Conservation (phyloP, 2,797 vertebrate genomes). For the Leptatherina wallacei region DNA sequence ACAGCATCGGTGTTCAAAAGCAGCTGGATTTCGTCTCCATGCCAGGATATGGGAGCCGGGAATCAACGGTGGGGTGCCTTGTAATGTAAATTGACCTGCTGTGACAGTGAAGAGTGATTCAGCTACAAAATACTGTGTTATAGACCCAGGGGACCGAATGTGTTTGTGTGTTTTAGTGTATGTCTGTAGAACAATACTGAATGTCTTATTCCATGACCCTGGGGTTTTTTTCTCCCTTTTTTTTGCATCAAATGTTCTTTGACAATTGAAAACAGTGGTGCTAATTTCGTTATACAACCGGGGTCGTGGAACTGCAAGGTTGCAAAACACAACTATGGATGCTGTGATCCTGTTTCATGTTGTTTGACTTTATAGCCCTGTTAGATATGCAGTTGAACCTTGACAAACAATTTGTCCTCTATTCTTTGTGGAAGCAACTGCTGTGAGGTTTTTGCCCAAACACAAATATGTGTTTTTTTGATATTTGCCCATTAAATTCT, state of each 20-base stretch:
- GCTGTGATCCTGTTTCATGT: slow-evolving; percentile 22
- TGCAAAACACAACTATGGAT: slow-evolving; percentile 12
- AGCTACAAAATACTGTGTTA: slow-evolving; percentile 62
- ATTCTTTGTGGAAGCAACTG: neutral
- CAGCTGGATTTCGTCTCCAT: slow-evolving; percentile 41
- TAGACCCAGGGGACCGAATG: slow-evolving; percentile 52
- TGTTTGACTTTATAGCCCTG: slow-evolving; percentile 7
- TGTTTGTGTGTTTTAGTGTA: slow-evolving; percentile 24
- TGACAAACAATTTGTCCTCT: slow-evolving; percentile 18
- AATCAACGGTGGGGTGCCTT: slow-evolving; percentile 59
- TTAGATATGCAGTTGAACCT: slow-evolving; percentile 29
- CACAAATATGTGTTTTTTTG: slow-evolving; percentile 1
- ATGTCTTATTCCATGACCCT: slow-evolving; percentile 60
- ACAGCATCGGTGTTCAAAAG: slow-evolving; percentile 32
- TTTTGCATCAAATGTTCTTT: slow-evolving; percentile 57
- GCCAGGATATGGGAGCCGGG: slow-evolving; percentile 50
- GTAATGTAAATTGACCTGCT: slow-evolving; percentile 78
- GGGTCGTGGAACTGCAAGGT: slow-evolving; percentile 13
- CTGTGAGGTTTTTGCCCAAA: neutral
- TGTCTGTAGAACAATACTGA: slow-evolving; percentile 40
- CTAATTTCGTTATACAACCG: slow-evolving; percentile 47
- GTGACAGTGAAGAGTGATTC: slow-evolving; percentile 77
- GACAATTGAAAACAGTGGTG: slow-evolving; percentile 63
- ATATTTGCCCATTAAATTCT: neutral
- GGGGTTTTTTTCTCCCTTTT: slow-evolving; percentile 69